A percentile compares a stretch with the other conserved stretches of the same genome.
phyloP scores from a whole-genome alignment of 2,888 invertebrate genomes.

The Hirtodrosophila confusa region DNA sequence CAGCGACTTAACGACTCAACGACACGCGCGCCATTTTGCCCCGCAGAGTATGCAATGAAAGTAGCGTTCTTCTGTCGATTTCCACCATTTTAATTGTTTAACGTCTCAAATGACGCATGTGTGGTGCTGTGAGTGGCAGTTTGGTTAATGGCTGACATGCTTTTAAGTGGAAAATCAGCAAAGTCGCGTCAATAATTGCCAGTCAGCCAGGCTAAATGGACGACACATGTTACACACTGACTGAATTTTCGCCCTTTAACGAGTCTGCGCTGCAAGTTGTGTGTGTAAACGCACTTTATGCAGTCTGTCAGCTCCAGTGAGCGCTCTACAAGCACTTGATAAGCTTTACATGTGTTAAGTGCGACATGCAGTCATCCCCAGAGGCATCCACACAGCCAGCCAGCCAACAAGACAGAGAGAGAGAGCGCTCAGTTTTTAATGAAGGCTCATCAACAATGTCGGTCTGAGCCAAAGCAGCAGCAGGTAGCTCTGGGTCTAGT shows the following conservation, averaged over 20 bases:
- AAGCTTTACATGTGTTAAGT: slow-evolving; percentile 57
- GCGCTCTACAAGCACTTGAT: slow-evolving; percentile 51
- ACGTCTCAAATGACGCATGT: slow-evolving; percentile 49
- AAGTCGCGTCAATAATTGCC: slow-evolving; percentile 57
- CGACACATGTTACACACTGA: background rate
- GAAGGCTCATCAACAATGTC: slow-evolving; percentile 72
- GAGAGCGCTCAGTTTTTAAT: slow-evolving; percentile 62
- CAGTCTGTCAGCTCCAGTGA: slow-evolving; percentile 37
- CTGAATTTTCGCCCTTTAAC: slow-evolving; percentile 27
- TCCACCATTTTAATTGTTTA: slow-evolving; percentile 41
- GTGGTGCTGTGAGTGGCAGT: slow-evolving; percentile 44
- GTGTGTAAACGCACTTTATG: slow-evolving; percentile 38
- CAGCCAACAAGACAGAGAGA: slow-evolving; percentile 3
- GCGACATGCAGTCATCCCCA: slow-evolving; percentile 27
- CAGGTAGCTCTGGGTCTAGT: slow-evolving; percentile 27
- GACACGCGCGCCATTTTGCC: slow-evolving; percentile 11
- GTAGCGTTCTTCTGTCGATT: slow-evolving; percentile 9
- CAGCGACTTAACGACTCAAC: background rate
- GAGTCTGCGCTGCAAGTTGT: slow-evolving; percentile 8
- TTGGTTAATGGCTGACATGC: slow-evolving; percentile 63
- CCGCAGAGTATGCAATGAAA: slow-evolving; percentile 54
- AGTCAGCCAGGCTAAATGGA: slow-evolving; percentile 37
- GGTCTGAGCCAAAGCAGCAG: slow-evolving; percentile 39
- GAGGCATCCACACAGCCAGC: background rate
- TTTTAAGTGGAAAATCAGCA: slow-evolving; percentile 54